These are phyloP conservation scores for Tetrax tetrax DNA, from an alignment of 2,113 vertebrate species.

Conservation along the genomic window DNA sequence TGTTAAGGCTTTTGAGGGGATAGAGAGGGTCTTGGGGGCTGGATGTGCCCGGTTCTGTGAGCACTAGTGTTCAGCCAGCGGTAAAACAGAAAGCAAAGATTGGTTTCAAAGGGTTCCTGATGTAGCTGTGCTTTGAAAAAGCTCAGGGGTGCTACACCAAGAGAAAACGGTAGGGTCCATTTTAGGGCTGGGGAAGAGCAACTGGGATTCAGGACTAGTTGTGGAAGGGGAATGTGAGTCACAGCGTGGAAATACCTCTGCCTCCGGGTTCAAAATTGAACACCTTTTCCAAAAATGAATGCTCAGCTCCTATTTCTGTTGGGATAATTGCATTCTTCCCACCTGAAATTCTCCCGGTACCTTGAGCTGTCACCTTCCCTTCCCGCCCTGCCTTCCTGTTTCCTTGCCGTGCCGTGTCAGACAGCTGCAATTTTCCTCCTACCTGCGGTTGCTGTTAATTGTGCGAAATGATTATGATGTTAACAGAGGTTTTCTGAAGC, in stretches of 20 bases:
- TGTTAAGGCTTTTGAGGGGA: neutral
- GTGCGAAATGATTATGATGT: neutral
- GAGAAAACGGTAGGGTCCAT: neutral
- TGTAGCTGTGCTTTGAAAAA: neutral
- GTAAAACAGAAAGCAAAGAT: neutral
- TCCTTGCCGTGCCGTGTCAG: rapidly evolving
- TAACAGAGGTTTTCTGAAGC: neutral
- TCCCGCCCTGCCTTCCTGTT: neutral
- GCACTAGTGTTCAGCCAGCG: neutral
- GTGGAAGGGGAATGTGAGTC: neutral
- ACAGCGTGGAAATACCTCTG: neutral
- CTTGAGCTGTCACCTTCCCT: neutral
- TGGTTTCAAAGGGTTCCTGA: neutral
- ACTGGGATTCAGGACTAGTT: neutral
- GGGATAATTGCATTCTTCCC: slow-evolving; percentile 8
- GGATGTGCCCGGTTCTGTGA: neutral
- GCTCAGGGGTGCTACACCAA: neutral
- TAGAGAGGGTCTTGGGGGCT: neutral
- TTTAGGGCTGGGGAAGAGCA: neutral
- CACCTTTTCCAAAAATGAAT: neutral
- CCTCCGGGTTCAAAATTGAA: neutral
- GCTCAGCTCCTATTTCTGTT: neutral
- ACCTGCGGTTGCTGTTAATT: rapidly evolving
- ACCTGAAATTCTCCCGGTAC: neutral
- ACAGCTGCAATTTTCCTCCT: neutral